Evolutionary conservation across 2,797 vertebrate genomes (phyloP), one percentile per base, ranked within the genome.

Genomic region (Microcaecilia unicolor): DNA sequence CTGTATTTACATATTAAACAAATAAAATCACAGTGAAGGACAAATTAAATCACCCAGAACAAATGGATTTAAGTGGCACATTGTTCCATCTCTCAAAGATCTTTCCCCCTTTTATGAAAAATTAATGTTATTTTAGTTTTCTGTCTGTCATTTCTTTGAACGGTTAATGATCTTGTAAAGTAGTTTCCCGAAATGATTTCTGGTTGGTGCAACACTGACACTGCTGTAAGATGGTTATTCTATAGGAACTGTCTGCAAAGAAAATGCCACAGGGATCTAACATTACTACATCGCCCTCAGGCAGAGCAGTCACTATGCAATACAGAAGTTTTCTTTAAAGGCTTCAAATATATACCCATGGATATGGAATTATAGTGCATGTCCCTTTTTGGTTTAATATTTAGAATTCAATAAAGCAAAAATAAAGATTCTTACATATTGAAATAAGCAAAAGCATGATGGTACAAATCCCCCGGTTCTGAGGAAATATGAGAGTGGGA

Each of bases 371-470:
- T 20, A 17, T 28, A 15, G 2, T 28, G 21, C 5, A 11, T 25
- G 27, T 25, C 8, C 47, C 15, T 29, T 41, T 40, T 31, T 29
- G 40, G 24, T 45, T 58, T 45, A 36, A 31, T 55, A 27, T 41
- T 46, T 51, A 27, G 48, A 37, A 52, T 23, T 28, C 18, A 20
- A 18, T 19, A 37, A 28, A 37, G 9, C 19, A 44, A 18, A 43
- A 34, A 14, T 47, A 15, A 47, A 15, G 35, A 48, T 22, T 45
- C 40, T 37, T 18, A 41, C 31, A 8, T 48, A 28, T 8, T 33
- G 21, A 48, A 34, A 12, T 24, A 23, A 27, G 17, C 8, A 59
- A 48, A 51, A 16, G 58, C 44, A 40, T 31, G 19, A 36, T 12
- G 12, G 5, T 17, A 28, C 52, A 58, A 42, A 57, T 21, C 34